These are phyloP conservation scores for Pangasius larnaudii DNA, from an alignment of 2,797 vertebrate genomes.

Conservation along the genomic window DNA sequence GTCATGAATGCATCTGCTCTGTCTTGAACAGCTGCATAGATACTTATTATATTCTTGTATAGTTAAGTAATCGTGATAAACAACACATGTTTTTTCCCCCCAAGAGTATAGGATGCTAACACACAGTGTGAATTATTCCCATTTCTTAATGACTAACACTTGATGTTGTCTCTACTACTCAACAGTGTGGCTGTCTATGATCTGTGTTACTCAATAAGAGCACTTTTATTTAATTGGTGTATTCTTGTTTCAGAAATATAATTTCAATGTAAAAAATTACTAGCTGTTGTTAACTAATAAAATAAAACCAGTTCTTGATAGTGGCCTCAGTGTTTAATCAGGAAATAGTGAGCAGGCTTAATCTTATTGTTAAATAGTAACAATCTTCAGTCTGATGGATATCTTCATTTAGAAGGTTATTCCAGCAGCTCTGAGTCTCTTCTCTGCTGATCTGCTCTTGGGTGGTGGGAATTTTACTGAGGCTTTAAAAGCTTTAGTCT, in stretches of 20 bases:
- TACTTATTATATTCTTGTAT: not conserved
- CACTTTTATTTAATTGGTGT: not conserved
- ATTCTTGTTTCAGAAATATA: not conserved
- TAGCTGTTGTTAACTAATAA: not conserved
- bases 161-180: not conserved
- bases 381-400: not conserved
- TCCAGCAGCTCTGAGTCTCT: not conserved
- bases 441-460: constrained; percentile 17
- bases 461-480: constrained; percentile 1
- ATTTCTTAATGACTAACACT: not conserved
- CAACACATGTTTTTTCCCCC: not conserved
- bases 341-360: not conserved
- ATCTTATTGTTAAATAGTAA: not conserved
- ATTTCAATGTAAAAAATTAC: not conserved
- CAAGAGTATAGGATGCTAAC: not conserved
- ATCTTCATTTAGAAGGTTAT: not conserved
- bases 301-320: not conserved
- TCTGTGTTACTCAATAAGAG: not conserved
- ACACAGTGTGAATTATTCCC: not conserved
- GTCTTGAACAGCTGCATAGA: not conserved
- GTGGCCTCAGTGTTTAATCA: not conserved
- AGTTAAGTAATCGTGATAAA: not conserved
- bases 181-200: not conserved
- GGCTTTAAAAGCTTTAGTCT: constrained; percentile 28
- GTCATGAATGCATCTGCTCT: not conserved